Evolutionary conservation across 2,113 vertebrate species (phyloP), one percentile per base, ranked within the genome.

Genomic region (Ciconia stormi): DNA sequence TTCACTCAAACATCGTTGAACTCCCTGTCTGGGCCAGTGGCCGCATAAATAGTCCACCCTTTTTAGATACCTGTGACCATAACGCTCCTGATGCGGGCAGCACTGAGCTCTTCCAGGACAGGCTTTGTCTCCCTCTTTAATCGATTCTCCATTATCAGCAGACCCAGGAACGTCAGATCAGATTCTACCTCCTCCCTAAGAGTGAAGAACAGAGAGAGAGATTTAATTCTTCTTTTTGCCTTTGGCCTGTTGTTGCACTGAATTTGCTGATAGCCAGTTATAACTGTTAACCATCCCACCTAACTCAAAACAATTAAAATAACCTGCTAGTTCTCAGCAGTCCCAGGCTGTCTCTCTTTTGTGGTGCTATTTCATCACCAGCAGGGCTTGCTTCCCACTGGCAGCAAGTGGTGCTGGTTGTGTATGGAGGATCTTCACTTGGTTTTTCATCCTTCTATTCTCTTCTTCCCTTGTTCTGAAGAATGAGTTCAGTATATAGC

Each of bases 91-190:
- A 99, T 98, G 77, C 4, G 20, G 70, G 98, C 98, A 61, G 98
- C 96, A 61, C 86, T 97, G 88, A 99, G 98, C 70, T 98, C 98
- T 85, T 97, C 96, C 73, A 98, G 95, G 34, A 98, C 97, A 55
- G 98, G 95, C n/a, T 95, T 97, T 53, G 98, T 98, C 52, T 98
- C 98, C 12, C 63, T 95, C 71, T 99, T 98, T 69, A 98, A 52
- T 53, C 87, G 96, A 90, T 99, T 99, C 95, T 98, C 98, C 97
- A 99, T 97, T 90, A 99, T 97, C 73, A 99, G 92, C 34, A 99
- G 92, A 34, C 98, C 98, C 96, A 98, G 95, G 93, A 98, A 98
- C 29, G 94, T 89, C 79, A 99, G 77, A 74, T 98, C 93, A 61
- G 95, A 97, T 94, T 99, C 98, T 15, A 97, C 90, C 61, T 98